Evolutionary conservation across 2,797 vertebrate species (phyloP), one percentile per base, ranked within the genome.

Genomic region (Onychomys arenicola): DNA sequence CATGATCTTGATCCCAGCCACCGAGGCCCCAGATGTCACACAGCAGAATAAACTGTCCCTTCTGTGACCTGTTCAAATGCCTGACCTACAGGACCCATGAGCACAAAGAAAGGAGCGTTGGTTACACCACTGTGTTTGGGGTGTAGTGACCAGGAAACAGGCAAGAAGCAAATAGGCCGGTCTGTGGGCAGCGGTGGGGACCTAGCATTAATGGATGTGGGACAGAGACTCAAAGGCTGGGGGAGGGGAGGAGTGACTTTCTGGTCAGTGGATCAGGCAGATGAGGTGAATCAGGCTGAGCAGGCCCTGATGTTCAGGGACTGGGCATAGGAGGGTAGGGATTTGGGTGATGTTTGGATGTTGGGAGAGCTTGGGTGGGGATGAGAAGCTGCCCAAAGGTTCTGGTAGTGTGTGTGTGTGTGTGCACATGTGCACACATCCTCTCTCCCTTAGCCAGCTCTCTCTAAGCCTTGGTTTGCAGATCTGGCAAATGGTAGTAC

Each of bases 401-500:
- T 40, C 46, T 29, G 1, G 43, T 73, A 67, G 32, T n/a, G 40
- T 75, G 73, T 43, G 73, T 76, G 40, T 29, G 43, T 29, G 78
- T 25, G 80, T 25, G 13, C 2, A 10, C 9, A 52, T 2, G 52
- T 2, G 12, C 52, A 14, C 52, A 14, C 49, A 49, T 1, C 11
- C 52, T 52, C 5, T 5, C 29, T 7, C 57, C 55, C 25, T 65
- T 52, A 80, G 73, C 25, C n/a, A 6, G 37, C 8, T 81, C 10
- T 67, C 81, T 71, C 71, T 46, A 89, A 73, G 89, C 73, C 73
- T 93, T 86, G 40, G 88, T 95, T 86, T 76, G 59, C 43, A 59
- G 23, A 73, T 43, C 90, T 81, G 81, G 89, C 89, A 95, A 95
- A 81, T 7, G n/a, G 63, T 76, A 46, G 25, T 52, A 43, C 1